phyloP scores from a whole-genome alignment of 2,113 vertebrate genomes.

The Pundamilia nyererei region DNA sequence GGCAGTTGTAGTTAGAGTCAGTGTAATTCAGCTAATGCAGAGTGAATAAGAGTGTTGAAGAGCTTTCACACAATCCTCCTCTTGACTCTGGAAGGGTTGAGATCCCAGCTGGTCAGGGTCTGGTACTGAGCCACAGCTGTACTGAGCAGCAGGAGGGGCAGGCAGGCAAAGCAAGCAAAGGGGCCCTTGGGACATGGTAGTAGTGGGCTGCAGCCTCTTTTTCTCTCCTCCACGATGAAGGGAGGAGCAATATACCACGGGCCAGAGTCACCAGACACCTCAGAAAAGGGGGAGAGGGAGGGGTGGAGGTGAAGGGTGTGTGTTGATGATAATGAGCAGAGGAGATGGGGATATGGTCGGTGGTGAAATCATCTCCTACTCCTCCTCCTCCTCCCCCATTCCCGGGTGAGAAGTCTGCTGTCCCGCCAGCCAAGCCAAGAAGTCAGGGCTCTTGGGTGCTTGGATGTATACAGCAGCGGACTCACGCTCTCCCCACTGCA shows the following conservation, averaged over 20 bases:
- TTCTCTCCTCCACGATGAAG: slow-evolving; percentile 53
- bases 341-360: slow-evolving; percentile 15
- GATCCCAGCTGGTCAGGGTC: slow-evolving; percentile 59
- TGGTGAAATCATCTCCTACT: slow-evolving; percentile 20
- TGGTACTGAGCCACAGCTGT: slow-evolving; percentile 64
- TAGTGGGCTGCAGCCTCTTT: slow-evolving; percentile 68
- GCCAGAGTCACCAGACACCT: slow-evolving; percentile 74
- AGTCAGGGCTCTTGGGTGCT: slow-evolving; percentile 2
- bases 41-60: background rate
- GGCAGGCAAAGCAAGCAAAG: slow-evolving; percentile 36
- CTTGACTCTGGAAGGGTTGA: slow-evolving; percentile 24
- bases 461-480: background rate
- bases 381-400: background rate
- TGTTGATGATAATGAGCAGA: slow-evolving; percentile 32
- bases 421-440: slow-evolving; percentile 12
- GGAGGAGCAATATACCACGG: slow-evolving; percentile 65
- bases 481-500: background rate
- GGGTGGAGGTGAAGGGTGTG: background rate
- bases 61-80: slow-evolving; percentile 33
- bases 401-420: background rate
- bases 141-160: slow-evolving; percentile 65
- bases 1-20: slow-evolving; percentile 8
- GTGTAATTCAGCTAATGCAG: slow-evolving; percentile 15
- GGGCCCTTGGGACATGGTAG: slow-evolving; percentile 69
- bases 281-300: background rate